phyloP scores from a whole-genome alignment of 37 sponge, comb jelly and placozoan species.

The Dysidea cf. avara region DNA sequence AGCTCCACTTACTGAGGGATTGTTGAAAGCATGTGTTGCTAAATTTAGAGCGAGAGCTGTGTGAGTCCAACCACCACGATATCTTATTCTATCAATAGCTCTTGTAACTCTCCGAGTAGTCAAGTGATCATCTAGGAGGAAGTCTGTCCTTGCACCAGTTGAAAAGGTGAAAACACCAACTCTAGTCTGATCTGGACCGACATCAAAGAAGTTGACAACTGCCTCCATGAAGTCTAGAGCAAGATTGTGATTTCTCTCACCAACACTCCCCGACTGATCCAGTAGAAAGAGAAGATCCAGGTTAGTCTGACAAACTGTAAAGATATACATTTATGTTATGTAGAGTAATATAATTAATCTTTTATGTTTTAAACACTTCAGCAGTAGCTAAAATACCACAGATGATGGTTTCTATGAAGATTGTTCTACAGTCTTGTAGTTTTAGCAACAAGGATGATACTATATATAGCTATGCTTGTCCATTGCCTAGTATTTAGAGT shows the following conservation, averaged over 20 bases:
- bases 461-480: too few species aligned
- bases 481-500: too few species aligned
- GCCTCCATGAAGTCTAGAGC: constrained; percentile 61
- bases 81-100: constrained; percentile 9
- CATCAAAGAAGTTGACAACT: constrained; percentile 69
- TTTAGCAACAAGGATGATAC: too few species aligned
- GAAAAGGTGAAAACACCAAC: constrained; percentile 69
- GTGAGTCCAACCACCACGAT: constrained; percentile 69
- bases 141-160: constrained; percentile 29
- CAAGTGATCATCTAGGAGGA: constrained; percentile 39
- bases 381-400: too few species aligned
- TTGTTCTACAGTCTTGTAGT: too few species aligned
- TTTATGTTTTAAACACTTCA: too few species aligned
- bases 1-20: constrained; percentile 43
- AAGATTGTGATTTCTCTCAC: constrained; percentile 44
- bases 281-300: constrained; percentile 76
- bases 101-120: constrained; percentile 5
- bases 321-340: neutral
- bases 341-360: too few species aligned
- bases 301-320: constrained; percentile 63
- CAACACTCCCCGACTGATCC: constrained; percentile 87
- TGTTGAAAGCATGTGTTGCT: constrained; percentile 34
- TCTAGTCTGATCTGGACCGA: constrained; percentile 49
- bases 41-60: constrained; percentile 58
- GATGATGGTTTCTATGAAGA: too few species aligned